phyloP scores from a whole-genome alignment of 2,888 invertebrate genomes.

The Linnaemya tessellans region DNA sequence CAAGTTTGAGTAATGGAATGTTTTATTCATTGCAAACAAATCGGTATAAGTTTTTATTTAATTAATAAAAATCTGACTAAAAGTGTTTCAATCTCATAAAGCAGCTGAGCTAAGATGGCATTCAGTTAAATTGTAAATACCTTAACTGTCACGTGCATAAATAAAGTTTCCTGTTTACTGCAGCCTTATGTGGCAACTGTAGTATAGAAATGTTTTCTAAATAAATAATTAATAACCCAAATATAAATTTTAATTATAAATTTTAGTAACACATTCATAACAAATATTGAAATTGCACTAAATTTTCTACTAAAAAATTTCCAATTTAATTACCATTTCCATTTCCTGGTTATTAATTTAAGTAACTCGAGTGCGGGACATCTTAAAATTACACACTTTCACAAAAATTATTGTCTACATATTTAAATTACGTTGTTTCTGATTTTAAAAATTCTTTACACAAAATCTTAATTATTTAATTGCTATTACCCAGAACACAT shows the following conservation, averaged over 20 bases:
- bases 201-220: neutral
- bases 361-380: neutral
- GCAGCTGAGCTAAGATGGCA: too few relatives aligned
- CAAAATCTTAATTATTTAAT: neutral
- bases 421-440: neutral
- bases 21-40: too few relatives aligned
- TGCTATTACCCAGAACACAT: neutral
- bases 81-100: too few relatives aligned
- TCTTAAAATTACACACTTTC: slow-evolving; percentile 9
- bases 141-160: too few relatives aligned
- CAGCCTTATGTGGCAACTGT: neutral
- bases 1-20: too few relatives aligned
- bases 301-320: neutral
- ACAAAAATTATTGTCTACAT: slow-evolving; percentile 10
- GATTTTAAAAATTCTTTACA: neutral
- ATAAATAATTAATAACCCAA: neutral
- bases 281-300: neutral
- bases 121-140: too few relatives aligned
- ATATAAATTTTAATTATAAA: too few relatives aligned
- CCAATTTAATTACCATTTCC: slow-evolving; percentile 23
- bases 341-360: neutral
- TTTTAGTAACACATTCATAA: too few relatives aligned
- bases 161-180: too few relatives aligned
- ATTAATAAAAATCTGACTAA: too few relatives aligned
- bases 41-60: too few relatives aligned